Evolutionary conservation across 2,888 invertebrate genomes (phyloP), one percentile per base, ranked within the genome.

Genomic region (Archips crataeganus): DNA sequence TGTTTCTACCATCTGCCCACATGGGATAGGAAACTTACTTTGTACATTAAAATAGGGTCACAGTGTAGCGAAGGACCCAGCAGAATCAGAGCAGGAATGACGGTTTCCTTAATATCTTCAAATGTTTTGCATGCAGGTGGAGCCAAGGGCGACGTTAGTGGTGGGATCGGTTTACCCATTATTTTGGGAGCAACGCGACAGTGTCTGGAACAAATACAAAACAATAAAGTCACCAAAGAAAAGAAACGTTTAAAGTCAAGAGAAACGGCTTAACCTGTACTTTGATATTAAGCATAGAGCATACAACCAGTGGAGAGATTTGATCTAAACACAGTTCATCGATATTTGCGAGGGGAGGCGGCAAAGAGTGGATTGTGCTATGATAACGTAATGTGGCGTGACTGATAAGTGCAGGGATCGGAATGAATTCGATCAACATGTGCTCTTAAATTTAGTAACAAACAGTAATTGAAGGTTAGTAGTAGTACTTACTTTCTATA

Each of bases 11-110:
- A 32, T 10, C n/a, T 49, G 15, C 42, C 34, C 54, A 34, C 23
- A 15, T 15, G 11, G 59, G 23, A 39, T 23, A 65, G n/a, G 47
- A 62, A 64, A 83, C 90, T 87, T 83, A 94, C 95, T 87, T 99
- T 99, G 88, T 98, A 98, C 95, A 99, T 96, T 15, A 99, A 94
- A 76, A 98, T 96, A 1, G 98, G 97, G 92, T 99, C 98, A 81
- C 96, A 96, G 82, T 98, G 97, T 71, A 99, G 94, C 64, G 98
- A 97, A 0, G 99, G 97, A 2, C 99, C 99, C 63, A 99, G 94
- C 11, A 97, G 95, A 75, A 96, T 94, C 23, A 99, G 94, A 95
- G 99, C 98, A 2, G 99, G 98, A 85, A 99, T 96, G 9, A 98
- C 97, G 49, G 95, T 93, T 36, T 97, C 95, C 70, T 96, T 95